Percentiles rank a stretch among this genome's conserved stretches.
phyloP scores from a whole-genome alignment of 1,140 invertebrate species.

The Linepithema humile region DNA sequence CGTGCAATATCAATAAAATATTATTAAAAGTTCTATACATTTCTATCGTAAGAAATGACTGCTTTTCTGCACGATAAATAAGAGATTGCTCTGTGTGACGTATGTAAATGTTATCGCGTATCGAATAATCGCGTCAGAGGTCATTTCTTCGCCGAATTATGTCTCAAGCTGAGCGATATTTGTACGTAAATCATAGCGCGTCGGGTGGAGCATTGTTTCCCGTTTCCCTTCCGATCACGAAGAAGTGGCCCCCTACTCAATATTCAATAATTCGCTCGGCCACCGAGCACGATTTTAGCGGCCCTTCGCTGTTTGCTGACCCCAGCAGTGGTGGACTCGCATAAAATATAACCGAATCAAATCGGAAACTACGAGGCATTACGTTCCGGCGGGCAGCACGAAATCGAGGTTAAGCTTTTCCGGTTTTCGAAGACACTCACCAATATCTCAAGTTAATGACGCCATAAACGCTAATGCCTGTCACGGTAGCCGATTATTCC shows the following conservation, averaged over 20 bases:
- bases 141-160: slow-evolving; percentile 13
- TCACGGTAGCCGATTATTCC: slow-evolving; percentile 27
- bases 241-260: slow-evolving; percentile 70
- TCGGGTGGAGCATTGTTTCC: slow-evolving; percentile 67
- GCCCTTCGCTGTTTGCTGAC: slow-evolving; percentile 48
- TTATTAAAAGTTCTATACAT: not conserved
- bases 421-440: slow-evolving; percentile 64
- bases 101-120: not conserved
- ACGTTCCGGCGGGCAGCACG: slow-evolving; percentile 65
- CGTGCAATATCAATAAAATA: not conserved
- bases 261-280: slow-evolving; percentile 77
- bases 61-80: no score
- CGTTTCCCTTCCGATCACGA: slow-evolving; percentile 44
- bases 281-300: slow-evolving; percentile 24
- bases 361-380: slow-evolving; percentile 71
- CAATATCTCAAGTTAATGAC: slow-evolving; percentile 74
- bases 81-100: no score
- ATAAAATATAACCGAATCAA: slow-evolving; percentile 78
- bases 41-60: no score
- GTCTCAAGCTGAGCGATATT: not conserved
- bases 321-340: slow-evolving; percentile 48
- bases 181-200: slow-evolving; percentile 51
- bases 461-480: slow-evolving; percentile 67
- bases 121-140: slow-evolving; percentile 10
- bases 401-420: slow-evolving; percentile 80